Conservation (phyloP, 2,888 invertebrate species). For the Drosophila prostipennis region DNA sequence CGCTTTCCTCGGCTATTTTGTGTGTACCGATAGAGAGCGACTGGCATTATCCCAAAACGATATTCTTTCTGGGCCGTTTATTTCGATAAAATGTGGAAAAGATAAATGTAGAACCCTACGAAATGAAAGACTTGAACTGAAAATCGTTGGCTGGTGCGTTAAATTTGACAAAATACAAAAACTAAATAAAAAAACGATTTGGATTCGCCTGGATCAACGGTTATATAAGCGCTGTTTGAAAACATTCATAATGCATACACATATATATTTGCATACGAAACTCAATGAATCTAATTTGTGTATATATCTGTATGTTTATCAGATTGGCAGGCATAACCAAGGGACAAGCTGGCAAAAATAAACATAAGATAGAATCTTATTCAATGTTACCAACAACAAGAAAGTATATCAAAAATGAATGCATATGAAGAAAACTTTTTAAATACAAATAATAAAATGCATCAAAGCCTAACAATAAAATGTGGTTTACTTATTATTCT, state of each 20-base stretch:
- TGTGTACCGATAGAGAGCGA: slow-evolving; percentile 14
- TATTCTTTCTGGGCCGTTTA: slow-evolving; percentile 12
- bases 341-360: slow-evolving; percentile 43
- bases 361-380: slow-evolving; percentile 54
- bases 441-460: slow-evolving; percentile 61
- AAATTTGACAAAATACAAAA: slow-evolving; percentile 38
- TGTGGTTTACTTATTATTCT: neutral
- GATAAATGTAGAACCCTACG: slow-evolving; percentile 43
- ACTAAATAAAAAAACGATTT: slow-evolving; percentile 13
- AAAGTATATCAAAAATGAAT: slow-evolving; percentile 58
- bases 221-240: slow-evolving; percentile 16
- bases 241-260: slow-evolving; percentile 20
- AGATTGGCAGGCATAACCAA: slow-evolving; percentile 48
- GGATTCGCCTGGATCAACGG: slow-evolving; percentile 17
- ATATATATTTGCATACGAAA: slow-evolving; percentile 51
- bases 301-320: slow-evolving; percentile 47
- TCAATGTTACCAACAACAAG: slow-evolving; percentile 61
- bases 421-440: slow-evolving; percentile 54
- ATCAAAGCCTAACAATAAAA: slow-evolving; percentile 8
- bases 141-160: slow-evolving; percentile 7
- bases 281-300: slow-evolving; percentile 43
- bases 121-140: slow-evolving; percentile 72
- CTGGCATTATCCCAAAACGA: slow-evolving; percentile 8
- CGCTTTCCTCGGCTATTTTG: slow-evolving; percentile 68
- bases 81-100: slow-evolving; percentile 19